Evolutionary conservation across 2,113 vertebrate genomes (phyloP), one percentile per base, ranked within the genome.

Genomic region (Sardina pilchardus): DNA sequence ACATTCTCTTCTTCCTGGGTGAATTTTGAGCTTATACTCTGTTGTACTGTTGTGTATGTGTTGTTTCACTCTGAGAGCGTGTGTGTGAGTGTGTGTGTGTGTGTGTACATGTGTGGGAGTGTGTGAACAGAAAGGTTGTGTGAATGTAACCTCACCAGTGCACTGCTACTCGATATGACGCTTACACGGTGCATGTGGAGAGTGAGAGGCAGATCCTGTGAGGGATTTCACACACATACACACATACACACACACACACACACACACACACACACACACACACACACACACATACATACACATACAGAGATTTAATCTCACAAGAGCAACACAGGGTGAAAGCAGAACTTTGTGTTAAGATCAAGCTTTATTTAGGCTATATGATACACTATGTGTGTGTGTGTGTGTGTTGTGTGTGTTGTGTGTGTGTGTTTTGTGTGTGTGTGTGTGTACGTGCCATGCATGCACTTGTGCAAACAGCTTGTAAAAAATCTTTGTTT

Each of bases 121-220:
- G 48, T 87, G 91, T 85, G 30, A 90, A 86, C 63, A 86, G 43
- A 7, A 42, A 50, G 81, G 36, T 82, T 87, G 85, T 91, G 47
- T 83, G 59, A 88, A 92, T 92, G 89, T 88, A 88, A 92, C 90
- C 84, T 88, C 83, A 87, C 85, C 86, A 59, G 56, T 24, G 6
- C 88, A n/a, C 56, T 59, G 6, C 87, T 39, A 84, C 82, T 82
- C 48, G 45, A 63, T 42, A 26, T 50, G 78, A 47, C 6, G 53
- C 21, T 24, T 59, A n/a, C n/a, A 59, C 56, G 7, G 24, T n/a
- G 24, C 24, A 59, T 59, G 56, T 59, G 56, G 24, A 9, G 56
- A 4, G 56, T 59, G 56, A 59, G 56, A 59, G 50, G 50, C 50
- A 56, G 56, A 59, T 59, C 56, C 24, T 59, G 8, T 21, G 56